Base-by-base conservation (phyloP, 2,797 vertebrate genomes). In the Propithecus perrieri region DNA sequence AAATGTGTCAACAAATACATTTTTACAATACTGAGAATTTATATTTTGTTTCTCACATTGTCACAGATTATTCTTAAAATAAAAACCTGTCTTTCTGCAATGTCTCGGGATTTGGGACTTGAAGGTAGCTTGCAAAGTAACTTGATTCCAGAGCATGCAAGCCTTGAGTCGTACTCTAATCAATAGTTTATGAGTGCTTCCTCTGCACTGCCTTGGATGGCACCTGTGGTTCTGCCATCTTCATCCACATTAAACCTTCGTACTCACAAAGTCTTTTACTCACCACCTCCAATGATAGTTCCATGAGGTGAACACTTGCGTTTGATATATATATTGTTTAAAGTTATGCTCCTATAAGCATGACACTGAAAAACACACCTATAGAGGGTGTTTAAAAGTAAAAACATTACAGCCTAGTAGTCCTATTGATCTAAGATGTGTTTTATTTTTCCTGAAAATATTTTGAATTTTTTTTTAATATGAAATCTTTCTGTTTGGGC, bases 381-480 rank as follows among this genome's bases (percentile, higher is more conserved):
- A 20, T 3, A 20, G 30, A 41, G 1, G 0, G 2, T 11, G 91
- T 63, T 84, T 43, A 46, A 95, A 80, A 59, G 46, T 59, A 24
- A 48, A 84, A 72, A 26, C 35, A 12, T 43, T 46, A 74, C 10
- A 55, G 20, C 8, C 20, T 18, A 4, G 9, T 24, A 53, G 6
- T 18, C 24, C 55, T 35, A 20, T 43, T 71, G 26, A 14, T 53
- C 2, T 57, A 3, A 30, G 90, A 75, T 20, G 1, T 53, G 28
- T 71, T 97, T 93, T 20, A 22, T 38, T 83, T 20, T 84, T 79
- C 12, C 61, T 76, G 22, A 24, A 91, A 92, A 57, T 69, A 87
- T 78, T 90, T 88, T 67, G 8, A 57, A 57, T 26, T 26, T 22
- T 50, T 50, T 57, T 94, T 96, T 89, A 87, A 89, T 93, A 84